A percentile compares a stretch with the other conserved stretches of the same genome.
Conservation (phyloP, 1,140 invertebrate species). For the Drosophila triauraria region DNA sequence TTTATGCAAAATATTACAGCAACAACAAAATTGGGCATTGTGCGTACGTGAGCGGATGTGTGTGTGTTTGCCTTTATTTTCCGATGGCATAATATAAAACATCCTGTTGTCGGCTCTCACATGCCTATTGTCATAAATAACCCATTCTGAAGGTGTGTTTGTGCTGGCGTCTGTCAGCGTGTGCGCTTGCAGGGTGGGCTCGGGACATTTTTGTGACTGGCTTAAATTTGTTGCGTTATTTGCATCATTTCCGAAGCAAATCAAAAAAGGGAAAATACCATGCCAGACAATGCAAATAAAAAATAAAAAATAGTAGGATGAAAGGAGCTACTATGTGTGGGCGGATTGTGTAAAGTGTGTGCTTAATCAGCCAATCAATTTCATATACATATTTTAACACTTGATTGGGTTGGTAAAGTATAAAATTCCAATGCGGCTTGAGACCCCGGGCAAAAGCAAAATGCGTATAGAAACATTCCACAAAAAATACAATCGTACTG, state of each 20-base stretch:
- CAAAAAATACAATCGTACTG: background rate
- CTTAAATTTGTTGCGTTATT: slow-evolving; percentile 82
- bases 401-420: slow-evolving; percentile 65
- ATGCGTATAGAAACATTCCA: slow-evolving; percentile 26
- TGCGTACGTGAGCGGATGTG: slow-evolving; percentile 46
- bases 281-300: slow-evolving; percentile 46
- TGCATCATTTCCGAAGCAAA: slow-evolving; percentile 80
- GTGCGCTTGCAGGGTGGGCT: slow-evolving; percentile 11
- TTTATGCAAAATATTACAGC: slow-evolving; percentile 65
- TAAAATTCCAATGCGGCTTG: slow-evolving; percentile 51
- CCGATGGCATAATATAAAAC: slow-evolving; percentile 73
- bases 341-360: slow-evolving; percentile 37
- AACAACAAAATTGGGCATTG: slow-evolving; percentile 44
- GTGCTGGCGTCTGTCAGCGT: slow-evolving; percentile 31
- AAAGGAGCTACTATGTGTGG: slow-evolving; percentile 19
- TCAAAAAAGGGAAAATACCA: slow-evolving; percentile 63
- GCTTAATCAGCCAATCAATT: slow-evolving; percentile 82
- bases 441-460: slow-evolving; percentile 27
- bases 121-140: slow-evolving; percentile 70
- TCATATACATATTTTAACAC: slow-evolving; percentile 79
- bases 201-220: slow-evolving; percentile 61
- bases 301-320: slow-evolving; percentile 18
- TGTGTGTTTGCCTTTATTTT: slow-evolving; percentile 51
- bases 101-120: slow-evolving; percentile 72
- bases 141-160: slow-evolving; percentile 56